Percentiles rank a stretch among this genome's conserved stretches.
These are phyloP conservation scores for Podarcis muralis DNA, from an alignment of 2,113 vertebrate species.

Conservation along the genomic window DNA sequence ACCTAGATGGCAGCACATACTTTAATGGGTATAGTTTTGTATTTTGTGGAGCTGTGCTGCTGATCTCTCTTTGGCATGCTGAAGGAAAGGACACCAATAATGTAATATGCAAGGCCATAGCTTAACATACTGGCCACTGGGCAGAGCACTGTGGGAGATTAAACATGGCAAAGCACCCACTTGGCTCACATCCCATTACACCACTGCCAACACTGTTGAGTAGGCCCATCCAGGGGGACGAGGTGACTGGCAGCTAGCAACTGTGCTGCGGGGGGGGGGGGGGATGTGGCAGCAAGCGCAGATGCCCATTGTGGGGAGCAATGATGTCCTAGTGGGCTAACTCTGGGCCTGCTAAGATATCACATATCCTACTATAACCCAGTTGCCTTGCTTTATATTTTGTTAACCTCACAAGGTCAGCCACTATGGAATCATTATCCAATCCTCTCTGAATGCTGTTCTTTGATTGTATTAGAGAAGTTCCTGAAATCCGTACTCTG, in stretches of 20 bases:
- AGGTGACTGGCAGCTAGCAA: neutral
- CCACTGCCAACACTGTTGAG: neutral
- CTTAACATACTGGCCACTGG: too few species aligned
- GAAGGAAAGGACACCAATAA: neutral
- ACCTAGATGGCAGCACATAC: too few species aligned
- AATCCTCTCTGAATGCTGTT: neutral
- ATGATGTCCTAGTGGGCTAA: neutral
- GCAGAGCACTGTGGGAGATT: neutral
- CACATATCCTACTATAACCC: neutral
- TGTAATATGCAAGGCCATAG: too few species aligned
- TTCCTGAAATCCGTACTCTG: neutral
- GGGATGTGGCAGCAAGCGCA: neutral
- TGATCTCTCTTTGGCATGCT: neutral
- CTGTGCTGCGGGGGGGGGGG: neutral
- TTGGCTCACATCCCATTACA: neutral
- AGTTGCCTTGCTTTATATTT: neutral
- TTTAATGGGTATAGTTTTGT: neutral
- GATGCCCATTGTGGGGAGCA: neutral
- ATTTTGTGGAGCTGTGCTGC: neutral
- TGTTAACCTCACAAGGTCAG: neutral
- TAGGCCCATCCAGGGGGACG: neutral
- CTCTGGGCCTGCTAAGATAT: neutral
- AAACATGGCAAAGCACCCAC: neutral
- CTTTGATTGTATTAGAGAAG: neutral
- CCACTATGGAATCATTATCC: neutral